Conservation (phyloP, 2,888 invertebrate species). For the Ernsta delagoae region DNA sequence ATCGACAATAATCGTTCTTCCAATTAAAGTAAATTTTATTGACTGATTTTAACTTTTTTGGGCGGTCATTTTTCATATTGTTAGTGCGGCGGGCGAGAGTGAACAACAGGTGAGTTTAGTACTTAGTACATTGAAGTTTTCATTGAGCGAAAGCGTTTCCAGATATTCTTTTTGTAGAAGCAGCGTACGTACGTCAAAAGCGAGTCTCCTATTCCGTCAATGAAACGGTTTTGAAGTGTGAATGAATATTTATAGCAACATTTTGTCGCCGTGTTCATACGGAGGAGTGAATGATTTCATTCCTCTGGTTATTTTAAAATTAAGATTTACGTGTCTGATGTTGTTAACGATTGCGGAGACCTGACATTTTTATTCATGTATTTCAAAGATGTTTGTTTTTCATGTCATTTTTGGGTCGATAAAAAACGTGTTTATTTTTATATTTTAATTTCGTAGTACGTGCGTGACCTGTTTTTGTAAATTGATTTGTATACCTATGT, state of each 20-base stretch:
- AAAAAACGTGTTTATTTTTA: too few species aligned
- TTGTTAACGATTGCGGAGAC: background rate
- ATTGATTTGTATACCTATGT: too few species aligned
- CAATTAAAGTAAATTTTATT: constrained; percentile 5
- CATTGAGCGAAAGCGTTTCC: constrained; percentile 25
- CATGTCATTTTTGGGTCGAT: too few species aligned
- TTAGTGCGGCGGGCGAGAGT: constrained; percentile 9
- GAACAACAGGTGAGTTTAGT: constrained; percentile 37
- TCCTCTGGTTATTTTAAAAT: constrained; percentile 16
- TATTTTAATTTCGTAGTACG: too few species aligned
- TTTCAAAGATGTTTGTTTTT: too few species aligned
- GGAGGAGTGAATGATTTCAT: constrained; percentile 21
- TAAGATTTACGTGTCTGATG: constrained; percentile 22
- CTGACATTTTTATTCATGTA: background rate
- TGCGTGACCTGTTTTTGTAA: too few species aligned
- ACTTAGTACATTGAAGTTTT: constrained; percentile 23
- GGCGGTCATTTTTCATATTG: constrained; percentile 12
- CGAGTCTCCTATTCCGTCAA: constrained; percentile 24
- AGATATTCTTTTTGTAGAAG: constrained; percentile 10
- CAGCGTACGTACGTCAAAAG: constrained; percentile 22
- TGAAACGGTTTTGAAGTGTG: constrained; percentile 20
- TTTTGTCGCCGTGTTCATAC: constrained; percentile 7
- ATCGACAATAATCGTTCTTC: constrained; percentile 38
- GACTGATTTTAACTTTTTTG: constrained; percentile 11
- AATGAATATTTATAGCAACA: constrained; percentile 34